phyloP scores from a whole-genome alignment of 2,888 invertebrate genomes.

The Encarsia formosa region DNA sequence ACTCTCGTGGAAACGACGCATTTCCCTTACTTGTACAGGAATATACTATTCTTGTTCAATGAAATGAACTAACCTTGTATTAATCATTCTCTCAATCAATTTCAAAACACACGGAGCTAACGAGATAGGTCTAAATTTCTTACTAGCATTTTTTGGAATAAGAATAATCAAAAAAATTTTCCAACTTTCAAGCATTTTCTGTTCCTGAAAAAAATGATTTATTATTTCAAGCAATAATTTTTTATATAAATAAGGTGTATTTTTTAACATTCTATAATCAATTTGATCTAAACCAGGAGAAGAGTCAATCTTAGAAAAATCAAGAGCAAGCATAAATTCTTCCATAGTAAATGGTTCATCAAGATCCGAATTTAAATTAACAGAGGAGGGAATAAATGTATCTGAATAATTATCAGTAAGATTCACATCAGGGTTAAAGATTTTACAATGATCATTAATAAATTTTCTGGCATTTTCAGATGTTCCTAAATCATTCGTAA shows the following conservation, averaged over 20 bases:
- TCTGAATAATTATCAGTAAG: neutral
- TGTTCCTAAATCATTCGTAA: neutral
- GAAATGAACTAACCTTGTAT: neutral
- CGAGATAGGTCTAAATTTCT: neutral
- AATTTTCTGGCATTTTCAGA: neutral
- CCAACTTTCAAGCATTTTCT: neutral
- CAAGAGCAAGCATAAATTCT: neutral
- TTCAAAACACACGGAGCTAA: neutral
- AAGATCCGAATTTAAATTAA: neutral
- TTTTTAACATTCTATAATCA: neutral
- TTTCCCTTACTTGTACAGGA: neutral
- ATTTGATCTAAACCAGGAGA: constrained; percentile 8
- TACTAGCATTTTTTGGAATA: neutral
- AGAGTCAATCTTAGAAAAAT: neutral
- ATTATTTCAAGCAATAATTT: neutral
- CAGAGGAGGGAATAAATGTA: neutral
- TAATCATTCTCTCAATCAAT: neutral
- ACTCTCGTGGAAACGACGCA: too few species aligned
- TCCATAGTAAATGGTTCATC: neutral
- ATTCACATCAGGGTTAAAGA: neutral
- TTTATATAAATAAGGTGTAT: neutral
- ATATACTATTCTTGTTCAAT: neutral
- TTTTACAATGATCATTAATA: neutral
- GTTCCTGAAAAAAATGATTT: neutral
- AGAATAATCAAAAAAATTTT: constrained; percentile 1